These are phyloP conservation scores for Temnothorax unifasciatus DNA, from an alignment of 2,888 invertebrate species.

Conservation along the genomic window DNA sequence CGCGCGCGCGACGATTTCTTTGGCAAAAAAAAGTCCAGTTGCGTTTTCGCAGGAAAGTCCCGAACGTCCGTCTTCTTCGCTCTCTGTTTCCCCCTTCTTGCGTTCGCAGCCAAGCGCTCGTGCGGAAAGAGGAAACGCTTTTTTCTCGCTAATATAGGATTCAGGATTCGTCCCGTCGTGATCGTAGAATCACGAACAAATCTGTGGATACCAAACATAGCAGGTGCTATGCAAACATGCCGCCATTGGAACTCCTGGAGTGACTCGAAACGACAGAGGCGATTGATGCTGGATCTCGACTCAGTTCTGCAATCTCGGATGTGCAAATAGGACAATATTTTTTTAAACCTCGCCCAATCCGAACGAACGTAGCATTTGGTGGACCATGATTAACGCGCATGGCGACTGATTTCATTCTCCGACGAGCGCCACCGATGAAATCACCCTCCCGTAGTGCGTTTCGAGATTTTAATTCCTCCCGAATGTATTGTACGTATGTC, in stretches of 20 bases:
- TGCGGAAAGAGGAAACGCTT: conserved; percentile 48
- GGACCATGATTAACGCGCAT: conserved; percentile 57
- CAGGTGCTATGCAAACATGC: conserved; percentile 44
- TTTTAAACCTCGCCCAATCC: background rate
- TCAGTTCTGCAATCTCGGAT: conserved; percentile 3
- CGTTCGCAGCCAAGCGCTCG: conserved; percentile 26
- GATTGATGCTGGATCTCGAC: background rate
- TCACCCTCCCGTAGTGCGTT: conserved; percentile 52
- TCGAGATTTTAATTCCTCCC: conserved; percentile 65
- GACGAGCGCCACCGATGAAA: conserved; percentile 53
- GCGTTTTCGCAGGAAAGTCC: conserved; percentile 9
- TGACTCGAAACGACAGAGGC: conserved; percentile 14
- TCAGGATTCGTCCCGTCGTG: conserved; percentile 17
- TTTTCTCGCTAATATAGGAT: conserved; percentile 19
- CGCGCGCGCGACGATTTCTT: conserved; percentile 27
- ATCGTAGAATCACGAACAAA: conserved; percentile 30
- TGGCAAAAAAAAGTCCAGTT: conserved; percentile 21
- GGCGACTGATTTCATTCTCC: conserved; percentile 65
- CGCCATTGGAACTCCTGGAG: background rate
- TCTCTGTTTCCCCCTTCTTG: background rate
- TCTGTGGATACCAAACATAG: conserved; percentile 28
- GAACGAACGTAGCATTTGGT: conserved; percentile 34
- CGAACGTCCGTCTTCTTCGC: background rate
- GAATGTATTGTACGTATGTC: conserved; percentile 5
- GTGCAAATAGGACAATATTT: conserved; percentile 14